phyloP scores from a whole-genome alignment of 2,888 invertebrate species.

The Tipula helvola region DNA sequence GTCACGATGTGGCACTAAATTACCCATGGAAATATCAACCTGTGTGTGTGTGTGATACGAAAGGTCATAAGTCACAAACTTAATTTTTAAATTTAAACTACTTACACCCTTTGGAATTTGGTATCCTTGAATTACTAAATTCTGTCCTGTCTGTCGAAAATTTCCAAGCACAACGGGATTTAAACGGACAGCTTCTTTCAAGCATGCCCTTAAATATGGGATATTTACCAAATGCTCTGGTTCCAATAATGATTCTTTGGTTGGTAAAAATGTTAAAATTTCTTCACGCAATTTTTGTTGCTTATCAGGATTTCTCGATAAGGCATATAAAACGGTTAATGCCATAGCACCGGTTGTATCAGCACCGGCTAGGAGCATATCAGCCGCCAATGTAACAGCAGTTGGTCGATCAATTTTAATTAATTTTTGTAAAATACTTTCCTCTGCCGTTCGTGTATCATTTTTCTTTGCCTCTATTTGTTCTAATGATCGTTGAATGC shows the following conservation, averaged over 20 bases:
- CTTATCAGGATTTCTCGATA: constrained; percentile 47
- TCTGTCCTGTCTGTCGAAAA: constrained; percentile 39
- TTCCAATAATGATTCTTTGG: constrained; percentile 25
- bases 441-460: constrained; percentile 24
- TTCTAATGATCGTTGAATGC: neutral
- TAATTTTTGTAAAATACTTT: constrained; percentile 51
- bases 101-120: constrained; percentile 29
- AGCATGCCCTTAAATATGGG: constrained; percentile 24
- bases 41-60: neutral
- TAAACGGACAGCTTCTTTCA: constrained; percentile 58
- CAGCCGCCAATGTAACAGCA: constrained; percentile 53
- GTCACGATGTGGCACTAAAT: constrained; percentile 38
- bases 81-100: neutral
- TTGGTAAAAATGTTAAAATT: too few relatives aligned
- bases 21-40: constrained; percentile 39
- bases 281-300: constrained; percentile 48
- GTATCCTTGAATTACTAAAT: constrained; percentile 23
- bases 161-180: constrained; percentile 48
- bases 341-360: constrained; percentile 45
- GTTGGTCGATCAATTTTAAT: constrained; percentile 46
- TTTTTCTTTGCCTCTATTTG: neutral
- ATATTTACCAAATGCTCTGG: constrained; percentile 35
- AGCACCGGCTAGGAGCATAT: constrained; percentile 53
- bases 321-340: constrained; percentile 42
- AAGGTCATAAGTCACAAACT: neutral